phyloP scores from a whole-genome alignment of 2,113 vertebrate species.

The Lanius collurio region DNA sequence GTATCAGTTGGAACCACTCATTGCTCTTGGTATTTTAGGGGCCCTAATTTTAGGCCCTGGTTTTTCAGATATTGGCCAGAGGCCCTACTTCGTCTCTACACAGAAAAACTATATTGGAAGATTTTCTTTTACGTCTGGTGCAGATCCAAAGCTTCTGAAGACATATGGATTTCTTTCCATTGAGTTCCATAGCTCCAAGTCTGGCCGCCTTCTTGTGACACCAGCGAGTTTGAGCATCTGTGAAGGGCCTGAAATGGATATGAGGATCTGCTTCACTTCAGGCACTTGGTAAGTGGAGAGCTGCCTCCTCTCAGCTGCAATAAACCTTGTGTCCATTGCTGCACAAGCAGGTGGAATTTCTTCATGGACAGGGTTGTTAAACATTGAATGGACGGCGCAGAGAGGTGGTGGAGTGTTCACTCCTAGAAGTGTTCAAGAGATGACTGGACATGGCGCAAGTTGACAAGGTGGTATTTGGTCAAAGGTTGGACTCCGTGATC shows the following conservation, averaged over 20 bases:
- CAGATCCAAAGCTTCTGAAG: neutral
- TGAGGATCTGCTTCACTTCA: neutral
- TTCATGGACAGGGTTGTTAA: neutral
- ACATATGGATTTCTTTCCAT: neutral
- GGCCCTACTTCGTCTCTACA: neutral
- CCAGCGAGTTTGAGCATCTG: neutral
- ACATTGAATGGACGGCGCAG: neutral
- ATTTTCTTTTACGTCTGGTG: neutral
- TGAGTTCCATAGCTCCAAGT: neutral
- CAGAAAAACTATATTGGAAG: neutral
- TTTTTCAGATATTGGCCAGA: constrained; percentile 3
- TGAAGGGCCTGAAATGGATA: neutral
- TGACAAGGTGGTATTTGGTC: neutral
- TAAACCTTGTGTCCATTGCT: neutral
- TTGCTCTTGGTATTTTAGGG: constrained; percentile 1
- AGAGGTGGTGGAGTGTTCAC: no score
- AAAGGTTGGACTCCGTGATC: neutral
- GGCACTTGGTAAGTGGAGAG: neutral
- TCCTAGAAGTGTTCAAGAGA: neutral
- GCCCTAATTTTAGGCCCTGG: constrained; percentile 27
- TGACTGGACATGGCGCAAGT: neutral
- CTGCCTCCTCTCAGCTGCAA: neutral
- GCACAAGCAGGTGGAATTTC: neutral
- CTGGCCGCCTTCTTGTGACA: neutral
- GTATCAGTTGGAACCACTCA: constrained; percentile 40